A percentile compares a stretch with the other conserved stretches of the same genome.
These are phyloP conservation scores for Spongilla lacustris DNA, from an alignment of 37 sponge, comb jelly and placozoan species.

Conservation along the genomic window DNA sequence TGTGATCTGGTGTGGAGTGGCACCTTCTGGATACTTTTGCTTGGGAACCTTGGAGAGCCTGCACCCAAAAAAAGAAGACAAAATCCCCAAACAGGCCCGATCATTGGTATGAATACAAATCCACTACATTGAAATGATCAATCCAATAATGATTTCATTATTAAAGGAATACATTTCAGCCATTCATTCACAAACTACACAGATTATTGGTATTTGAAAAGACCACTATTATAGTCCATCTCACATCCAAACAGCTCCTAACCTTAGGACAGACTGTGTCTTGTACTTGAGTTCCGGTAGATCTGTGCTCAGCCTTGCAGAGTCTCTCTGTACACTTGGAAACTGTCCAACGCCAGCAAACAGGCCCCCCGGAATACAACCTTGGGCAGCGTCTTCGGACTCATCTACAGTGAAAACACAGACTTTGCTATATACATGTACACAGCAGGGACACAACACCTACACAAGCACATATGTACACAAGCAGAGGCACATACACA, in stretches of 20 bases:
- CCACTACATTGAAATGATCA: too few species aligned
- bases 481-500: too few species aligned
- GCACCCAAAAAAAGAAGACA: neutral
- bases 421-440: neutral
- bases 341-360: slow-evolving; percentile 78
- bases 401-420: neutral
- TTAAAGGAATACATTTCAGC: too few species aligned
- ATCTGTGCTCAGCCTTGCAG: slow-evolving; percentile 1
- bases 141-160: too few species aligned
- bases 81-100: neutral
- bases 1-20: slow-evolving; percentile 85
- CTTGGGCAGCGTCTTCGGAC: neutral
- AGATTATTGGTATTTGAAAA: too few species aligned
- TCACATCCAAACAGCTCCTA: too few species aligned
- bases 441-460: too few species aligned
- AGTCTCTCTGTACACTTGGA: neutral
- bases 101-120: too few species aligned
- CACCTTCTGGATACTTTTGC: slow-evolving; percentile 65
- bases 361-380: slow-evolving; percentile 20
- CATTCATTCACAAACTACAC: too few species aligned
- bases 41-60: slow-evolving; percentile 79
- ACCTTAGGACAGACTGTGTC: slow-evolving; percentile 44
- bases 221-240: too few species aligned
- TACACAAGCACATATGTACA: too few species aligned
- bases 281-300: slow-evolving; percentile 16